Base-by-base conservation (phyloP, 2,888 invertebrate genomes). In the Tetropium fuscum region DNA sequence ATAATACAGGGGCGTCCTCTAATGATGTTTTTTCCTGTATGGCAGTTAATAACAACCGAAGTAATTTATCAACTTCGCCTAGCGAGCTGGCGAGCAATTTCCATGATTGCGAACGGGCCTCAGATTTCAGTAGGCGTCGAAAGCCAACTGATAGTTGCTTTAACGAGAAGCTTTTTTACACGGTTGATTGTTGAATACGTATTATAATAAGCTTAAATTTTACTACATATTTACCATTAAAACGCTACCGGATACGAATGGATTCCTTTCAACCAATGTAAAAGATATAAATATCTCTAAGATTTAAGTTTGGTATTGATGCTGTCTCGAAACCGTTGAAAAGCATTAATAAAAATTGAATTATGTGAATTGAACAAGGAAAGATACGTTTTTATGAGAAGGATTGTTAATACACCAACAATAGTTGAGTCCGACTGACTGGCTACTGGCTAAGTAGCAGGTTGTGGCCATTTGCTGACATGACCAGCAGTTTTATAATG, bases 401-500 rank as follows among this genome's bases (percentile, higher is more conserved):
- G 64, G 68, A 66, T 63, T 66, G 69, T 72, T 75, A 75, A 74
- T 74, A 73, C 73, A 67, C 69, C 58, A 74, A 74, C 75, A 73
- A 75, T 77, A 71, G 73, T 72, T 63, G 71, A 74, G 78, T 73
- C 80, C 78, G 79, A 75, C 79, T 77, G 79, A 76, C 79, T 79
- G 80, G 80, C 80, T 81, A 80, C 80, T 74, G 80, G 71, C 80
- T 80, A 81, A 81, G 81, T 81, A 81, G 80, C 80, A 80, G 80
- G 79, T 80, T 79, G 80, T 70, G 74, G 72, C 80, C 80, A 81
- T 81, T 81, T 81, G 79, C 80, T 77, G 78, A 80, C 79, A 77
- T 81, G 81, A 81, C 80, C 72, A 78, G 80, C 80, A 78, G 71
- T 78, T 77, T 77, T 74, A 76, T 80, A 81, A 81, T 81, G 80